Evolutionary conservation across 1,140 invertebrate species (phyloP).

Genomic region (Nylanderia fulva): DNA sequence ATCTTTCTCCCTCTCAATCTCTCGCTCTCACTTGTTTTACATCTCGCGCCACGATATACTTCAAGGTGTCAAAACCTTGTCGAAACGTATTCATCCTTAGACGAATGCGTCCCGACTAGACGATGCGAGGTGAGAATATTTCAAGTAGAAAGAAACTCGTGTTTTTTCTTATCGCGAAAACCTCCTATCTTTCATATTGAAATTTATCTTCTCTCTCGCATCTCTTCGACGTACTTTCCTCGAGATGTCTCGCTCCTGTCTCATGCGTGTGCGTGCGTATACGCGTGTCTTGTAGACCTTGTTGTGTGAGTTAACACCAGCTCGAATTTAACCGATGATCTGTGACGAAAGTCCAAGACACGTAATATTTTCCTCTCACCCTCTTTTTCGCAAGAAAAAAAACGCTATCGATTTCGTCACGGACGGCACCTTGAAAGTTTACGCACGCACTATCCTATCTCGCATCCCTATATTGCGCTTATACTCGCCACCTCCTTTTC

Average conservation of each 20-base stretch:
- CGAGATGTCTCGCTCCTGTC: conserved; percentile 36
- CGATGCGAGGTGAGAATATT: conserved; percentile 36
- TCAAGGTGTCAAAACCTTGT: conserved; percentile 43
- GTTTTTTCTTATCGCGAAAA: neutral
- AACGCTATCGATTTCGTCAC: conserved; percentile 62
- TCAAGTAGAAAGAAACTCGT: neutral
- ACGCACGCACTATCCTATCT: conserved; percentile 25
- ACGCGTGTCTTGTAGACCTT: conserved; percentile 66
- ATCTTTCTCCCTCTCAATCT: conserved; percentile 1
- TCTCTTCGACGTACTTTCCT: conserved; percentile 17
- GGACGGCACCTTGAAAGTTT: conserved; percentile 73
- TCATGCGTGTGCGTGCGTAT: conserved; percentile 26
- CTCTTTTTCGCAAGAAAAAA: conserved; percentile 38
- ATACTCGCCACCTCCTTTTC: conserved; percentile 16
- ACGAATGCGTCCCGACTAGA: conserved; percentile 14
- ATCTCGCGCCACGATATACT: conserved; percentile 30
- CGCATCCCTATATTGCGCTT: neutral
- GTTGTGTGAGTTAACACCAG: conserved; percentile 60
- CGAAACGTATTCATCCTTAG: neutral
- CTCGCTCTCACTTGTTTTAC: neutral
- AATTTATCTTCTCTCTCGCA: conserved; percentile 14
- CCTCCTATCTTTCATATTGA: neutral
- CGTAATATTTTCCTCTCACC: neutral
- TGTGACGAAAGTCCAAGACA: conserved; percentile 46
- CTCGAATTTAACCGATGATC: conserved; percentile 50